Conservation (phyloP, 2,113 vertebrate genomes). For the Scytalopus superciliaris region DNA sequence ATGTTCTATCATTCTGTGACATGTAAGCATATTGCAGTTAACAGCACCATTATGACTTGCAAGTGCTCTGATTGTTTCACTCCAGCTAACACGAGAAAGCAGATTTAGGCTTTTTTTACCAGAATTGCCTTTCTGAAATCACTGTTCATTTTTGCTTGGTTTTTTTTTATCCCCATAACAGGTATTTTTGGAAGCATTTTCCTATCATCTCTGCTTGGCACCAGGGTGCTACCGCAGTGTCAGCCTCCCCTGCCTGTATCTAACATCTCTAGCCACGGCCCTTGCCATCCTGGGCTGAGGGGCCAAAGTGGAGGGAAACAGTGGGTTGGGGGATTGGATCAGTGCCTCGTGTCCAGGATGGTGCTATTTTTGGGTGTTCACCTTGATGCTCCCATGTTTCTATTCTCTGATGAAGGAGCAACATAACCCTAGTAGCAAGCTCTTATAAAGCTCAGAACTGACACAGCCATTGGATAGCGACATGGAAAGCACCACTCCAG, state of each 20-base stretch:
- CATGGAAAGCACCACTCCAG: neutral
- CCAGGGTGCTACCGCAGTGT: neutral
- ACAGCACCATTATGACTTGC: neutral
- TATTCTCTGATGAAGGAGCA: neutral
- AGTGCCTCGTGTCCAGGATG: too few relatives aligned
- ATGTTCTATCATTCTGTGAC: neutral
- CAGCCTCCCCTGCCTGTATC: neutral
- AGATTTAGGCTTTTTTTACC: neutral
- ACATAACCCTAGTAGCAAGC: neutral
- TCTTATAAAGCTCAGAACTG: neutral
- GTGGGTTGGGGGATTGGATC: neutral
- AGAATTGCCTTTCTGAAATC: neutral
- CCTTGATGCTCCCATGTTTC: neutral
- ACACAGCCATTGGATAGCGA: fast-evolving
- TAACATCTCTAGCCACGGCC: neutral
- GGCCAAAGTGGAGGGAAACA: neutral
- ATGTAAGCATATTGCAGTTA: neutral
- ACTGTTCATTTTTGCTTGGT: neutral
- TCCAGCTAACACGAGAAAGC: neutral
- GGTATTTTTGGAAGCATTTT: neutral
- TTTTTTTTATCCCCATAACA: neutral
- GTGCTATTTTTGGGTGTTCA: neutral
- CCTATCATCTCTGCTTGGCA: neutral
- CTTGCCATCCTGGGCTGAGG: neutral
- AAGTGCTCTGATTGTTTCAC: neutral